Evolutionary conservation across 2,797 vertebrate species (phyloP).

Genomic region (Phataginus tetradactyla): DNA sequence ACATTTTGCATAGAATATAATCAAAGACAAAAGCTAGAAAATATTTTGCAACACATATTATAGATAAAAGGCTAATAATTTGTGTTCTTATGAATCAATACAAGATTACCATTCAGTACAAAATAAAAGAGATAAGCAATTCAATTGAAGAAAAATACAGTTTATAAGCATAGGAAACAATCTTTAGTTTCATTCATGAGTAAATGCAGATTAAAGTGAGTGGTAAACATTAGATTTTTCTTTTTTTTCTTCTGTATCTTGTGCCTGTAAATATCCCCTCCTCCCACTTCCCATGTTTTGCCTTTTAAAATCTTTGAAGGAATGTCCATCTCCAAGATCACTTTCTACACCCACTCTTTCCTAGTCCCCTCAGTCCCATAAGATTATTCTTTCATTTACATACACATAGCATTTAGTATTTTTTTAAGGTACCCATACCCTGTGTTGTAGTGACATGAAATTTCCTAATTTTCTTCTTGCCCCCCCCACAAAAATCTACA

Average conservation of each 20-base stretch:
- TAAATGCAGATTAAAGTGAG: conserved; percentile 17
- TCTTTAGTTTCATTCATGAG: not conserved
- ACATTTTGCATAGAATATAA: not conserved
- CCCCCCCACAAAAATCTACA: not conserved
- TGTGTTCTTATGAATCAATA: not conserved
- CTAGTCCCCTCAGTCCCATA: too few species aligned
- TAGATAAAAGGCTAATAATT: not conserved
- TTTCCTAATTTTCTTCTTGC: not conserved
- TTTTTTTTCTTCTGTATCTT: too few species aligned
- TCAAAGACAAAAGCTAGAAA: not conserved
- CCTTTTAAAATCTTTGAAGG: too few species aligned
- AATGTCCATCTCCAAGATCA: too few species aligned
- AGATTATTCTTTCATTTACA: too few species aligned
- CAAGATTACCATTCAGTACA: not conserved
- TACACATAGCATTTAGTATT: too few species aligned
- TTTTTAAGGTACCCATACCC: not conserved
- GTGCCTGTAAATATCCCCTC: too few species aligned
- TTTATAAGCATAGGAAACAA: not conserved
- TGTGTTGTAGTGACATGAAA: not conserved
- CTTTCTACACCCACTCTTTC: too few species aligned
- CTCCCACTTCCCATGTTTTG: too few species aligned
- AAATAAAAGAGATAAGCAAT: not conserved
- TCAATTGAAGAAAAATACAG: not conserved
- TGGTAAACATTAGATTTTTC: not conserved
- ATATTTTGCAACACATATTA: not conserved